Evolutionary conservation across 2,113 vertebrate genomes (phyloP).

Genomic region (Varanus salvator): DNA sequence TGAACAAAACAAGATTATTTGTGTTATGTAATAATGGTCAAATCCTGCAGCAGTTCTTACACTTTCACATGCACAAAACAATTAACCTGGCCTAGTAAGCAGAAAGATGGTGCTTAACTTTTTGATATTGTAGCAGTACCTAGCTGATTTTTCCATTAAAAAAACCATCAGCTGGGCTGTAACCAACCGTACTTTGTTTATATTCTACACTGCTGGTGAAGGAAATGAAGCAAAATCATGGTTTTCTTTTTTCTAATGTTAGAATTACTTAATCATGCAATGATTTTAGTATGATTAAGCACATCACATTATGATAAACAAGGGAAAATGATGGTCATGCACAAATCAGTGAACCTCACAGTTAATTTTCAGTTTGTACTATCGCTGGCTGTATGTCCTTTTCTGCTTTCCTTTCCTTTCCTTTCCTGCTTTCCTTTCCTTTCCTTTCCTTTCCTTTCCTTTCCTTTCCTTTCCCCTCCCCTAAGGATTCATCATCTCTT

Average conservation of each 20-base stretch:
- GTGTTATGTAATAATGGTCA: neutral
- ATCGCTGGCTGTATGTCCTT: conserved; percentile 22
- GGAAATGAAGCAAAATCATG: neutral
- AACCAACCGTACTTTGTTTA: neutral
- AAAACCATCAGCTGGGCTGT: neutral
- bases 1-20: neutral
- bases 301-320: conserved; percentile 35
- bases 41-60: neutral
- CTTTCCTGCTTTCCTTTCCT: neutral
- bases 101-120: conserved; percentile 31
- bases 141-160: neutral
- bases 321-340: conserved; percentile 21
- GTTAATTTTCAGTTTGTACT: conserved; percentile 19
- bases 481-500: neutral
- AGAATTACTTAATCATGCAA: conserved; percentile 16
- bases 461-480: neutral
- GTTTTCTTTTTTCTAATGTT: neutral
- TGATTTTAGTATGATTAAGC: neutral
- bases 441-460: too few relatives aligned
- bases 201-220: conserved; percentile 21
- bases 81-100: conserved; percentile 1
- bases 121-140: neutral
- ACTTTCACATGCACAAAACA: neutral
- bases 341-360: neutral
- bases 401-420: neutral